Evolutionary conservation across 1,140 invertebrate genomes (phyloP).

Genomic region (Mya arenaria): DNA sequence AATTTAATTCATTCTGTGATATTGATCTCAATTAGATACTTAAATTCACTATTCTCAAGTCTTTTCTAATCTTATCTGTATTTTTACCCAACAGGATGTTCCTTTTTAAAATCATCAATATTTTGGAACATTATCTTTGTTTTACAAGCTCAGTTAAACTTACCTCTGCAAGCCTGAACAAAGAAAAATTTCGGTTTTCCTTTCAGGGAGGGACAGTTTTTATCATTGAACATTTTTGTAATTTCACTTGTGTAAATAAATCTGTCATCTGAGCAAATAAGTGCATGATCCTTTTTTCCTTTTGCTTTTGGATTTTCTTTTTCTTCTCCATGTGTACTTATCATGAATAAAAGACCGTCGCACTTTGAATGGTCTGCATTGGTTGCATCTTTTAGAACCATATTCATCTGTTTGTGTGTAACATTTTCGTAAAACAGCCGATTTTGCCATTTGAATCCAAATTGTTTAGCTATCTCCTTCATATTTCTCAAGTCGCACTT

Average conservation of each 20-base stretch:
- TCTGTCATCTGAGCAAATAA: background rate
- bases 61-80: too few relatives aligned
- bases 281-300: constrained; percentile 22
- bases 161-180: background rate
- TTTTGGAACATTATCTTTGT: too few relatives aligned
- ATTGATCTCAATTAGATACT: too few relatives aligned
- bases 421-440: background rate
- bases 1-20: too few relatives aligned
- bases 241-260: background rate
- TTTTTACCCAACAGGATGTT: too few relatives aligned
- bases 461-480: constrained; percentile 5
- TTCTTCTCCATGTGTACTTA: constrained; percentile 51
- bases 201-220: background rate
- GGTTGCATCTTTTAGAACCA: background rate
- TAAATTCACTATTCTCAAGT: too few relatives aligned
- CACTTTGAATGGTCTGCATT: constrained; percentile 30
- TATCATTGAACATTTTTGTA: constrained; percentile 28
- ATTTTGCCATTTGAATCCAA: constrained; percentile 42
- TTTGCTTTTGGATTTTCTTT: background rate
- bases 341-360: constrained; percentile 56
- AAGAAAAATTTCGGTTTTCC: background rate
- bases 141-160: too few relatives aligned
- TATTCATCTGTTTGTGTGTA: background rate
- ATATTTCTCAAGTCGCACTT: constrained; percentile 37
- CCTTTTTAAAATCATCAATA: too few relatives aligned